Evolutionary conservation across 2,797 vertebrate species (phyloP), one percentile per base, ranked within the genome.

Genomic region (Peromyscus attwateri): DNA sequence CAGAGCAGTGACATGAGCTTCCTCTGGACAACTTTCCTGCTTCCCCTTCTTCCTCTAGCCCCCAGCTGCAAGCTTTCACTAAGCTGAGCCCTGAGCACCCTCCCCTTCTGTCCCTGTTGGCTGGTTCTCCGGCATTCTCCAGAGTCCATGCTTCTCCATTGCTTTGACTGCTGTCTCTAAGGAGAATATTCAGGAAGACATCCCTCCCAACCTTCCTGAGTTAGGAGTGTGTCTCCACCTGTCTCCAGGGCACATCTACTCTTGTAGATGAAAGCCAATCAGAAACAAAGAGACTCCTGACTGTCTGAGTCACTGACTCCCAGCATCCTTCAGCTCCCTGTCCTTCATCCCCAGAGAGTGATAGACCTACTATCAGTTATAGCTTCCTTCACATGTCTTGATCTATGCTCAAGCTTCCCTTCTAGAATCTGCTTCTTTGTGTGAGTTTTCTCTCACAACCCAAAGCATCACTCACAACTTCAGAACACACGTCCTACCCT

Each of bases 151-250:
- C 0, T 27, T 14, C 31, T 25, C 25, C 31, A 6, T 23, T 57
- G 46, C n/a, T 55, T 89, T 92, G 66, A 68, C 49, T 70, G 25
- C 23, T 66, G 7, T 57, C 57, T 66, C 70, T 68, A 46, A 71
- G 31, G n/a, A 75, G 66, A 84, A 60, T 10, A 40, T n/a, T 82
- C 37, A 29, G 68, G 68, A 52, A 79, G 29, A 17, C 9, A 37
- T n/a, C 11, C 27, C 37, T 43, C 70, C 13, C 0, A 0, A 23
- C 12, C 29, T 13, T 55, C 29, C 23, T 37, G 62, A 0, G 0
- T 76, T 60, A 12, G 19, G 25, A 37, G 7, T 29, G 64, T 1
- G 0, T 66, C 19, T 81, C 14, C 52, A 8, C 0, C 1, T 71
- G 21, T n/a, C 34, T 81, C 46, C 2, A 11, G 37, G 43, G 13